These are phyloP conservation scores for Diarsia rubi DNA, from an alignment of 2,888 invertebrate species.

Conservation along the genomic window DNA sequence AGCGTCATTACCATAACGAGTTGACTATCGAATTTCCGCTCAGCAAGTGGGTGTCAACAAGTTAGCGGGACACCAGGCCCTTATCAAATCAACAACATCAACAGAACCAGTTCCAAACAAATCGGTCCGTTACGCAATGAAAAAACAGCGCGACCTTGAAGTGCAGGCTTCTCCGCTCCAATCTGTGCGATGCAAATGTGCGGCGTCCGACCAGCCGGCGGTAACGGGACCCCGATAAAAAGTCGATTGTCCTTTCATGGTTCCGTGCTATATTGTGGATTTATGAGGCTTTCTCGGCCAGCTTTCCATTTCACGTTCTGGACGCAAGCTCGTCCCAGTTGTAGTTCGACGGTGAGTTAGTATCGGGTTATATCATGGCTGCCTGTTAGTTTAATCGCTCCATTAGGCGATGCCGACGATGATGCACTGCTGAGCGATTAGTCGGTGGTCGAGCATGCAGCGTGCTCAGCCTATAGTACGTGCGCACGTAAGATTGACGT, in stretches of 20 bases:
- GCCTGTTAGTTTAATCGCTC: slow-evolving; percentile 44
- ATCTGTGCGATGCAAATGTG: slow-evolving; percentile 58
- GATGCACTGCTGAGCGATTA: slow-evolving; percentile 37
- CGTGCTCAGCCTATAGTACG: slow-evolving; percentile 40
- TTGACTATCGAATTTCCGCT: slow-evolving; percentile 35
- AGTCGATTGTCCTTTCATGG: slow-evolving; percentile 70
- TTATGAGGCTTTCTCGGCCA: slow-evolving; percentile 64
- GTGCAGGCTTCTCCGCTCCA: slow-evolving; percentile 48
- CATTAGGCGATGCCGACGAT: slow-evolving; percentile 31
- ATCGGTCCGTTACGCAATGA: slow-evolving; percentile 57
- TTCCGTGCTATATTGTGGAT: slow-evolving; percentile 62
- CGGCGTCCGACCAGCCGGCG: slow-evolving; percentile 44
- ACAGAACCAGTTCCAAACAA: slow-evolving; percentile 57
- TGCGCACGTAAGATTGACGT: slow-evolving; percentile 47
- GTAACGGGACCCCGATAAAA: slow-evolving; percentile 72
- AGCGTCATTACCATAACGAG: slow-evolving; percentile 50
- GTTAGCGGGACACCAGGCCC: slow-evolving; percentile 45
- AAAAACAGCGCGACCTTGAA: slow-evolving; percentile 64
- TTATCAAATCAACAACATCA: slow-evolving; percentile 36
- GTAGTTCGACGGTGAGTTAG: slow-evolving; percentile 32
- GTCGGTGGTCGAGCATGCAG: slow-evolving; percentile 32
- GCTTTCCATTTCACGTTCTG: slow-evolving; percentile 69
- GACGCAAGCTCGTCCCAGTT: slow-evolving; percentile 22
- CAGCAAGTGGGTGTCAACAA: slow-evolving; percentile 42
- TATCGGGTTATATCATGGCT: slow-evolving; percentile 26